A percentile compares a stretch with the other conserved stretches of the same genome.
phyloP scores from a whole-genome alignment of 2,888 invertebrate species.

The Himalopsyche japonica region DNA sequence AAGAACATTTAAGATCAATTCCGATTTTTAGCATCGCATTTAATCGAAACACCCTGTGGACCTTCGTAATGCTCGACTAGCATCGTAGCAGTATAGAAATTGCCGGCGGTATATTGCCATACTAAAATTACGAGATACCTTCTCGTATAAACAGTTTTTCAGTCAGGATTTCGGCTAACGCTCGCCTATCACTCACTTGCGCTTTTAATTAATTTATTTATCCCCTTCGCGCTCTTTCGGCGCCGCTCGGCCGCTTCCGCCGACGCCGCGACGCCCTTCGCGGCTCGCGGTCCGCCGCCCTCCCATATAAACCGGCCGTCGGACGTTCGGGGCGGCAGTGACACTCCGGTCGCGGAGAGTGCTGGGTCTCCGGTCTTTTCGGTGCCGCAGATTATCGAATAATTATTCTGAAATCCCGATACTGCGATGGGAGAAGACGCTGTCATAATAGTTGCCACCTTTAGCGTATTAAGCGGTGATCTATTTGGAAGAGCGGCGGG shows the following conservation, averaged over 20 bases:
- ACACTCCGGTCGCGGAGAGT: neutral
- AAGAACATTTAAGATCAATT: too few relatives aligned
- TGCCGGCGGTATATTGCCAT: neutral
- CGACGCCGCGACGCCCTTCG: neutral
- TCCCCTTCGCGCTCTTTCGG: constrained; percentile 60
- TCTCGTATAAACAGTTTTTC: constrained; percentile 42
- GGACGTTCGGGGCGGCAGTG: neutral
- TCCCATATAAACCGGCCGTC: neutral
- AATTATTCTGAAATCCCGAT: neutral
- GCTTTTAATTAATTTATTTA: constrained; percentile 65
- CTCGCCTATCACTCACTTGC: constrained; percentile 57
- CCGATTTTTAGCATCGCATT: too few relatives aligned
- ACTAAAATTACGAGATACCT: neutral
- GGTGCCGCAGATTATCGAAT: neutral
- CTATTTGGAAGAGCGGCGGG: neutral
- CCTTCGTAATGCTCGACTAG: neutral
- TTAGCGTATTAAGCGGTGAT: neutral
- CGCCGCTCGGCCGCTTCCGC: constrained; percentile 51
- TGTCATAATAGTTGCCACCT: neutral
- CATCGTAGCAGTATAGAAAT: neutral
- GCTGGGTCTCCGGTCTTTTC: neutral
- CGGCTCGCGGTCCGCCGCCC: neutral
- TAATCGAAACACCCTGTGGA: neutral
- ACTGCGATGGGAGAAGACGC: neutral
- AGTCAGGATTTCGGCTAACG: constrained; percentile 41